Conservation (phyloP, 2,888 invertebrate species). For the Latrodectus hesperus region DNA sequence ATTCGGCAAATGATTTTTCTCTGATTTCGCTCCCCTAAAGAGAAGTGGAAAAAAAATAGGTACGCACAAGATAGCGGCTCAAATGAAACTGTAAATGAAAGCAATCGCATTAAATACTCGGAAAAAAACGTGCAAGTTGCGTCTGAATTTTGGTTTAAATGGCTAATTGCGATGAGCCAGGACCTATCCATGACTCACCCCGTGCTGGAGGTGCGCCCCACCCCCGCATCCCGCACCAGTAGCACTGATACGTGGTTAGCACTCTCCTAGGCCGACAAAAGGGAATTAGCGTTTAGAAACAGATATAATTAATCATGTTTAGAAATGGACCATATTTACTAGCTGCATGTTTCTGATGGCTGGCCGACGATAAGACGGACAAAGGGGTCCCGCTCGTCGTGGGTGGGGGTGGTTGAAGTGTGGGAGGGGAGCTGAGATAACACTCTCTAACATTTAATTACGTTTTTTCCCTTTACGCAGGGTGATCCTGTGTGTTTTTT, state of each 20-base stretch:
- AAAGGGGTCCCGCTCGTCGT: constrained; percentile 13
- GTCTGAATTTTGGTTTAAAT: constrained; percentile 19
- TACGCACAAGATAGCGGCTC: background rate
- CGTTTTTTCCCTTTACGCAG: constrained; percentile 53
- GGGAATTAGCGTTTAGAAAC: constrained; percentile 65
- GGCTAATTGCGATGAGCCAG: constrained; percentile 57
- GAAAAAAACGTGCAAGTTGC: background rate
- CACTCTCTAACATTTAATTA: constrained; percentile 69
- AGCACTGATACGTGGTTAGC: background rate
- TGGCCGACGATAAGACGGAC: constrained; percentile 53
- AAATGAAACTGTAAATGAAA: background rate
- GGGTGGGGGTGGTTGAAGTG: background rate
- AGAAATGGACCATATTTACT: constrained; percentile 67
- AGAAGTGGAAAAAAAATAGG: background rate
- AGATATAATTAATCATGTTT: constrained; percentile 68
- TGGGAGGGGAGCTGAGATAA: constrained; percentile 54
- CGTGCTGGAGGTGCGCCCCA: constrained; percentile 23
- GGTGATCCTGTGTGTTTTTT: constrained; percentile 49
- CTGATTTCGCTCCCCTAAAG: background rate
- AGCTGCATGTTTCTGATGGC: constrained; percentile 55
- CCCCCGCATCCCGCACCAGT: constrained; percentile 1
- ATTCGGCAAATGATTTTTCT: constrained; percentile 8
- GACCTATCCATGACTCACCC: constrained; percentile 52
- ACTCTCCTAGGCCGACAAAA: constrained; percentile 31
- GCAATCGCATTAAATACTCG: constrained; percentile 11